These are phyloP conservation scores for Ictidomys tridecemlineatus DNA, from an alignment of 2,113 vertebrate species.

Conservation along the genomic window DNA sequence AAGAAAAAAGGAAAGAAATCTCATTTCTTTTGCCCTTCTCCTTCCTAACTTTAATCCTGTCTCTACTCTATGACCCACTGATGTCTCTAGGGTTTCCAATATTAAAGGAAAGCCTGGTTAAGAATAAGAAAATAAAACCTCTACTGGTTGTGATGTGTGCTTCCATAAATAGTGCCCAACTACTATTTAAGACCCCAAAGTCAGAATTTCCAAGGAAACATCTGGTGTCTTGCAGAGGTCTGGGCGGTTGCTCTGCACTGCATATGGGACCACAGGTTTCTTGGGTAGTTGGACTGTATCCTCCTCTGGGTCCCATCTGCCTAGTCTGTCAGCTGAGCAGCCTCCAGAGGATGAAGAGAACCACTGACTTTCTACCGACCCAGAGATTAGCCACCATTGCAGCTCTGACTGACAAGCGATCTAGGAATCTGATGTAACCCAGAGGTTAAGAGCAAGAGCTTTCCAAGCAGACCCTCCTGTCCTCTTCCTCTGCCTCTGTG, in stretches of 20 bases:
- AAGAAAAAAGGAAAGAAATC: background rate
- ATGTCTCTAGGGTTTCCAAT: slow-evolving; percentile 35
- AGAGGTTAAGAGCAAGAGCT: background rate
- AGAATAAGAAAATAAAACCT: slow-evolving; percentile 38
- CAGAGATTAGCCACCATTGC: background rate
- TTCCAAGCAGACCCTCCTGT: background rate
- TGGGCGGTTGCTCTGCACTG: background rate
- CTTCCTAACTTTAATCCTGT: background rate
- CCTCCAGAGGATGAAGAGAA: background rate
- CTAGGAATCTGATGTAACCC: background rate
- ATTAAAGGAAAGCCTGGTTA: background rate
- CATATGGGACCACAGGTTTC: background rate
- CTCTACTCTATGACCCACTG: background rate
- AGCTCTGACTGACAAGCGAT: background rate
- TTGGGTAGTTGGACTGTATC: background rate
- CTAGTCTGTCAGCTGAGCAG: background rate
- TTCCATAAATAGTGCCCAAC: slow-evolving; percentile 43
- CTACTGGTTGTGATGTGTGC: slow-evolving; percentile 15
- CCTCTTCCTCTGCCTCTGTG: background rate
- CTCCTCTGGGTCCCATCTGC: background rate
- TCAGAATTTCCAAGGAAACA: slow-evolving; percentile 60
- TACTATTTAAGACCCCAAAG: slow-evolving; percentile 41
- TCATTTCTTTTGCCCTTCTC: background rate
- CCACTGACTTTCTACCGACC: background rate
- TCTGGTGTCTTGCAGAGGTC: background rate